Evolutionary conservation across 2,888 invertebrate species (phyloP), one percentile per base, ranked within the genome.

Genomic region (Drosophila seclusa): DNA sequence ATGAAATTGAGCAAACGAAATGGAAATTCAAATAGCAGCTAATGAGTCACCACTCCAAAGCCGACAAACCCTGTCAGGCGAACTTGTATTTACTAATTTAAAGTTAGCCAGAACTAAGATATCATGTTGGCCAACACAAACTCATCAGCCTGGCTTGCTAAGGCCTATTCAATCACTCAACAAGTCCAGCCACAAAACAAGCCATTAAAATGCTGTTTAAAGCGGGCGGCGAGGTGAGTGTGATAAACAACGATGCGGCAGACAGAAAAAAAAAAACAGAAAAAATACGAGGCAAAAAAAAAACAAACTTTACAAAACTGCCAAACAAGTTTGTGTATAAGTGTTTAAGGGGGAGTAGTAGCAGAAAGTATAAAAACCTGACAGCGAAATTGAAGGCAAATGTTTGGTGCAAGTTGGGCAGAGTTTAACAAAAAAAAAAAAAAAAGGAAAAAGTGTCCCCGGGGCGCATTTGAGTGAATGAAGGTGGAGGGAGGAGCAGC

Each of bases 1-100:
- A 82, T 86, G 79, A 88, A 88, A 88, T 88, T 87, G 87, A 87
- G 90, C 84, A 90, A 90, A 87, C 84, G 76, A 88, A 88, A 88
- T 89, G 74, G 76, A 81, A 78, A 68, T 82, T 67, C 78, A 83
- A 88, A 86, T 79, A 61, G 72, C 50, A 73, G 77, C 89, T 87
- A 84, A 84, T 84, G 84, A 84, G 85, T 57, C 65, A 55, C 42
- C 32, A 60, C 50, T 60, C 18, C 5, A 73, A 27, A 40, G 11
- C 54, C 7, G 38, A 10, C 49, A 54, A 68, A 55, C 13, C n/a
- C 36, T 49, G 31, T 18, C 32, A 36, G 45, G 40, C 27, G 24
- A 52, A 27, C 29, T 29, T 27, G 8, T 38, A 53, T 77, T 60
- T 78, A 68, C 66, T 73, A 77, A 77, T 78, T 78, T 66, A 53